phyloP scores from a whole-genome alignment of 2,797 vertebrate species.

The Lutjanus campechanus region DNA sequence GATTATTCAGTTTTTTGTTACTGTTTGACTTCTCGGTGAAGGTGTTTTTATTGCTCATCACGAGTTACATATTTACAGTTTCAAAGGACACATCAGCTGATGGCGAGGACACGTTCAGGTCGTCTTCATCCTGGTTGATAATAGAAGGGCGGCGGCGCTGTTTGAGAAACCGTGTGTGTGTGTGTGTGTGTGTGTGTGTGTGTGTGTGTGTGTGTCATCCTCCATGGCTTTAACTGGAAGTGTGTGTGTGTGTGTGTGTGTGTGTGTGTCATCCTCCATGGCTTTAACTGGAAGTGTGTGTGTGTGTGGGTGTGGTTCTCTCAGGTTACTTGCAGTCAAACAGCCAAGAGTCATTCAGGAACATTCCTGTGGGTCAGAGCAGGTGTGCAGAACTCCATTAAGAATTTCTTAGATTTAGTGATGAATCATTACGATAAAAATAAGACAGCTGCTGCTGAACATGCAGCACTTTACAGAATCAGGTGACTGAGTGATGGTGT shows the following conservation, averaged over 20 bases:
- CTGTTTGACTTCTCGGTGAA: too few species aligned
- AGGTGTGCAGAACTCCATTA: not conserved
- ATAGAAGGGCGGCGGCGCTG: not conserved
- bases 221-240: too few species aligned
- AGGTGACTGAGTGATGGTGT: too few species aligned
- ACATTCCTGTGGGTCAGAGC: too few species aligned
- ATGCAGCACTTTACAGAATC: too few species aligned
- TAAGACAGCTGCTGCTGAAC: too few species aligned
- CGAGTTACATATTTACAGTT: too few species aligned
- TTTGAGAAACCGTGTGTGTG: constrained; percentile 5
- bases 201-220: constrained; percentile 24
- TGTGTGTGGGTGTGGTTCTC: constrained; percentile 33
- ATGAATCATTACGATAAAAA: too few species aligned
- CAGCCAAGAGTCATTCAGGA: not conserved
- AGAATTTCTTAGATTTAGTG: not conserved
- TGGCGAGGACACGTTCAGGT: not conserved
- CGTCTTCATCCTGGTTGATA: not conserved
- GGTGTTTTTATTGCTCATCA: too few species aligned
- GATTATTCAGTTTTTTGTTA: too few species aligned
- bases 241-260: constrained; percentile 18
- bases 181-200: constrained; percentile 11
- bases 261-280: not conserved
- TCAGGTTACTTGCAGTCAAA: constrained; percentile 41
- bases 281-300: not conserved
- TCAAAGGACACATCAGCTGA: not conserved